Evolutionary conservation across 2,888 invertebrate genomes (phyloP).

Genomic region (Lepidonotus clava): DNA sequence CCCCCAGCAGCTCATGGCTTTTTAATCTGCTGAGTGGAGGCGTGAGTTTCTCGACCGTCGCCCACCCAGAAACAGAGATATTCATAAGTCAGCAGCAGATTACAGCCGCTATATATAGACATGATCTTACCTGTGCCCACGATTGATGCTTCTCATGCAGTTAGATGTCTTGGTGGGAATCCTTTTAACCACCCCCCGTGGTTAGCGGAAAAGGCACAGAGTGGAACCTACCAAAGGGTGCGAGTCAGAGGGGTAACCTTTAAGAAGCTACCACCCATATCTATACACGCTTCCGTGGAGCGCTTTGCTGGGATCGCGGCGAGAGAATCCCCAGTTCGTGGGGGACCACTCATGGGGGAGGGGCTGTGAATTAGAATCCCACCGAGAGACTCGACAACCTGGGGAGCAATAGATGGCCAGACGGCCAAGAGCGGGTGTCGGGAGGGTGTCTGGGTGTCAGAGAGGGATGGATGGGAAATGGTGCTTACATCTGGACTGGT

Average conservation of each 20-base stretch:
- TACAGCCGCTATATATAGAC: conserved; percentile 8
- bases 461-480: background rate
- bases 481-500: too few species aligned
- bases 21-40: too few species aligned
- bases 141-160: background rate
- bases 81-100: background rate
- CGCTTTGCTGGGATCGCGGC: background rate
- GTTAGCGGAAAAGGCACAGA: background rate
- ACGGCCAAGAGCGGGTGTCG: background rate
- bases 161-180: conserved; percentile 2
- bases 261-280: background rate
- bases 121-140: conserved; percentile 1
- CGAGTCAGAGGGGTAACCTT: background rate
- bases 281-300: conserved; percentile 11
- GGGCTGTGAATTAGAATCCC: background rate
- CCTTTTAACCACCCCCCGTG: background rate
- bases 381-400: background rate
- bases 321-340: too few species aligned
- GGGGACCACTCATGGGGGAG: background rate
- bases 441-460: background rate
- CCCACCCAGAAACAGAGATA: background rate
- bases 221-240: background rate
- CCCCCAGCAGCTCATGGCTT: background rate
- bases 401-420: background rate
- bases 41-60: background rate